Base-by-base conservation (phyloP, 1,140 invertebrate genomes). In the Drosophila elegans region DNA sequence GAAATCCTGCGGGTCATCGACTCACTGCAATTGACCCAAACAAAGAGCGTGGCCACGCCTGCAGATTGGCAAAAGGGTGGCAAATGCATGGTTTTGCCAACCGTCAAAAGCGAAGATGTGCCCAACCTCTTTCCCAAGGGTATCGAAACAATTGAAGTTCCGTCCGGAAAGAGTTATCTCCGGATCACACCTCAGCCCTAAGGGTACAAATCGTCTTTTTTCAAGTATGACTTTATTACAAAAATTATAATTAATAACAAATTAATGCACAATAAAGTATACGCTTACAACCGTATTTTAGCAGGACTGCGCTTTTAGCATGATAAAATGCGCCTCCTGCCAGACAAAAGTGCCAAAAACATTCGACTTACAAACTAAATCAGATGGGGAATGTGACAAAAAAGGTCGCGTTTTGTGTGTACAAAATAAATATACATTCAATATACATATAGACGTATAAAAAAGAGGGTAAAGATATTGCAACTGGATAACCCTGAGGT, bases 1-100 rank as follows among this genome's bases (percentile, higher is more conserved):
- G 98, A 99, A 94, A 97, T 99, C 80, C 93, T 99, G 45, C 94
- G 98, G 68, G 96, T 97, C 0, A 93, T 99, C 29, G 98, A 99
- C 93, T 98, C 98, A 0, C 93, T 99, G 32, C 97, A 98, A 90
- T 91, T 99, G 48, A 98, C 97, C 16, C 96, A 96, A 27, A 95
- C 94, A 29, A 94, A 96, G 77, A 96, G 96, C 92, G 96, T 99
- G 9, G 98, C 98, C 16, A 99, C 98, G n/a, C 98, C 98, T 41
- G 98, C 95, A 10, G 96, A 98, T 93, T 99, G 98, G 98, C 95
- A 96, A 90, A 90, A 93, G 91, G 97, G 97, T 29, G 94, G 95
- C 10, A 93, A 95, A 10, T 97, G 97, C 68, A 98, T 98, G 97
- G 95, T 98, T 45, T 91, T 97, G 46, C 97, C 97, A 6, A 95